These are phyloP conservation scores for Drosophila neotestacea DNA, from an alignment of 2,888 invertebrate genomes.

Conservation along the genomic window DNA sequence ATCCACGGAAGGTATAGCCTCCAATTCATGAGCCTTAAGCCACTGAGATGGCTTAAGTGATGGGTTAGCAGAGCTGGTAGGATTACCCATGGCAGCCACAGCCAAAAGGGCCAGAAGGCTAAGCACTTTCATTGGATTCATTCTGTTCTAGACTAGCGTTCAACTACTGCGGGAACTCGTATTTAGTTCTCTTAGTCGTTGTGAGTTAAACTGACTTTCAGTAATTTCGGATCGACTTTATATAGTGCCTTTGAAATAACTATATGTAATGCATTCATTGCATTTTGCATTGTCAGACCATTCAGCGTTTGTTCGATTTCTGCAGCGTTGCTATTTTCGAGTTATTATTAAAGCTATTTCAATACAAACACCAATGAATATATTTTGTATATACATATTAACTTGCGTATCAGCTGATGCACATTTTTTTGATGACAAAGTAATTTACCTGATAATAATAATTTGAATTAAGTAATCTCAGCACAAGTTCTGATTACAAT, in stretches of 20 bases:
- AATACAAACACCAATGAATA: background rate
- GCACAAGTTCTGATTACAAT: slow-evolving; percentile 14
- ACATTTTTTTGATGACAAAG: slow-evolving; percentile 21
- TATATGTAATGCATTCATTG: background rate
- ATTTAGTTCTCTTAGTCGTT: slow-evolving; percentile 25
- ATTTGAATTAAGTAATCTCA: background rate
- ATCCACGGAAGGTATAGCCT: slow-evolving; percentile 74
- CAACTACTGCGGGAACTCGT: too few relatives aligned
- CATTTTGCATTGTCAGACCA: slow-evolving; percentile 25
- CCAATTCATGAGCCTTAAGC: slow-evolving; percentile 72
- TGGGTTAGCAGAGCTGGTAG: slow-evolving; percentile 47
- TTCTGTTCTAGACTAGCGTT: slow-evolving; percentile 27
- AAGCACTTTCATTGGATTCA: slow-evolving; percentile 75
- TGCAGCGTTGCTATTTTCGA: slow-evolving; percentile 43
- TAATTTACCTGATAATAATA: slow-evolving; percentile 31
- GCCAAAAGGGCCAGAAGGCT: slow-evolving; percentile 72
- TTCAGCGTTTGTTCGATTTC: slow-evolving; percentile 9
- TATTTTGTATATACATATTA: background rate
- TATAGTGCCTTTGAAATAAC: slow-evolving; percentile 39
- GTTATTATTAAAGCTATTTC: background rate
- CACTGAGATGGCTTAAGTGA: slow-evolving; percentile 75
- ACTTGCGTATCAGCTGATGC: background rate
- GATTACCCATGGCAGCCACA: slow-evolving; percentile 61
- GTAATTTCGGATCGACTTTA: slow-evolving; percentile 20
- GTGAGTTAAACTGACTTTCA: slow-evolving; percentile 70